Base-by-base conservation (phyloP, 2,113 vertebrate species). In the Triplophysa tibetana region DNA sequence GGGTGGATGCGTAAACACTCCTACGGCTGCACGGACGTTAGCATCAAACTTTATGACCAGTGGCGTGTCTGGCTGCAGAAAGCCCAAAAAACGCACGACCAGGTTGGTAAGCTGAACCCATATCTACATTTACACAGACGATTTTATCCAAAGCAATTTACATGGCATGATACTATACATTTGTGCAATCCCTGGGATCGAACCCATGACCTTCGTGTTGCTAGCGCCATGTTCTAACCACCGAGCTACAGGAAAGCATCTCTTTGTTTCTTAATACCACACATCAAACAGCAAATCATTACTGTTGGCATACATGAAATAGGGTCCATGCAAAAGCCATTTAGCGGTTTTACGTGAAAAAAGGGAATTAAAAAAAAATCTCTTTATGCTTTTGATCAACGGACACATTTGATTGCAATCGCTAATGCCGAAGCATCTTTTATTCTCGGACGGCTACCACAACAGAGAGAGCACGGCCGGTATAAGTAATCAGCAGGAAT, bases 11-110 rank as follows among this genome's bases (percentile, higher is more conserved):
- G 96, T 86, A 98, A 98, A 79, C 96, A 98, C 38, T 90, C 95
- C 0, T 94, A 94, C 8, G 93, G 95, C 86, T 98, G 96, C 90
- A 93, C 94, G n/a, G 95, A 95, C 91, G 93, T 97, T 79, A 96
- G 95, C 80, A 97, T 98, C 92, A 97, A 97, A 76, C 93, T 98
- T 81, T 98, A 98, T 48, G 96, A 98, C 87, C 96, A 98, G 90
- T 98, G 96, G 96, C 91, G 96, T 43, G 96, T 95, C 82, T 97
- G 96, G 93, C 93, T 97, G 89, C 96, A 98, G 92, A 98, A 98
- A 89, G 94, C 96, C 0, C 96, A 96, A 88, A 96, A 94, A 93
- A 90, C 94, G n/a, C 96, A 94, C 90, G 95, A 96, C 94, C 96
- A 97, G 96, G 96, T 98, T 94, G 93, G 94, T 94, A 94, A 94